Percentiles rank a stretch among this genome's conserved stretches.
Conservation (phyloP, 2,888 invertebrate species). For the Brachyptera putata region DNA sequence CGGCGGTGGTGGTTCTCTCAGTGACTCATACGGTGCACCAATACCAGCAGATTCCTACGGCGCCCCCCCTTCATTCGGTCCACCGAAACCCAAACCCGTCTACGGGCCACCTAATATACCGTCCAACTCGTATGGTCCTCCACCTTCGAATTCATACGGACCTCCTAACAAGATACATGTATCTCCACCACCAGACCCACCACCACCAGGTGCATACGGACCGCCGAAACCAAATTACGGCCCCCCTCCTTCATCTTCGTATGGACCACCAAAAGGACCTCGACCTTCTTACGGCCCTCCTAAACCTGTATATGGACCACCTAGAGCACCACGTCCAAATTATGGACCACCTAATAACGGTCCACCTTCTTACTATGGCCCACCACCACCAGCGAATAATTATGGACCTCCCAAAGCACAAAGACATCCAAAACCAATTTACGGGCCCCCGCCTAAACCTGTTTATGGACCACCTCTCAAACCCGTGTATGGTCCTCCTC, state of each 20-base stretch:
- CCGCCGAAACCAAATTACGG: constrained; percentile 21
- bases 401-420: constrained; percentile 37
- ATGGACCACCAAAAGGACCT: constrained; percentile 40
- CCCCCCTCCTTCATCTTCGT: constrained; percentile 23
- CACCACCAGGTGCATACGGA: constrained; percentile 29
- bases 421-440: constrained; percentile 36
- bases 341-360: constrained; percentile 37
- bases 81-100: constrained; percentile 25
- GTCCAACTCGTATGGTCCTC: constrained; percentile 6
- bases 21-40: constrained; percentile 52
- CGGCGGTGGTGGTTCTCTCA: constrained; percentile 26
- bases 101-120: constrained; percentile 28
- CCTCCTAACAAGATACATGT: constrained; percentile 39
- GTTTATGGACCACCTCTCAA: constrained; percentile 30
- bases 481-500: constrained; percentile 32
- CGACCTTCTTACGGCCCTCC: constrained; percentile 33
- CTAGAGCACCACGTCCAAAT: constrained; percentile 32
- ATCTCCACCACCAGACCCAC: constrained; percentile 37
- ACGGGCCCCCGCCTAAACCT: constrained; percentile 29
- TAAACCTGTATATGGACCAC: constrained; percentile 38
- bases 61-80: constrained; percentile 43
- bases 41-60: constrained; percentile 53
- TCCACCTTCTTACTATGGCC: constrained; percentile 37
- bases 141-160: constrained; percentile 23
- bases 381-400: not conserved